Base-by-base conservation (phyloP, 1,140 invertebrate species). In the Brachionus sp. region DNA sequence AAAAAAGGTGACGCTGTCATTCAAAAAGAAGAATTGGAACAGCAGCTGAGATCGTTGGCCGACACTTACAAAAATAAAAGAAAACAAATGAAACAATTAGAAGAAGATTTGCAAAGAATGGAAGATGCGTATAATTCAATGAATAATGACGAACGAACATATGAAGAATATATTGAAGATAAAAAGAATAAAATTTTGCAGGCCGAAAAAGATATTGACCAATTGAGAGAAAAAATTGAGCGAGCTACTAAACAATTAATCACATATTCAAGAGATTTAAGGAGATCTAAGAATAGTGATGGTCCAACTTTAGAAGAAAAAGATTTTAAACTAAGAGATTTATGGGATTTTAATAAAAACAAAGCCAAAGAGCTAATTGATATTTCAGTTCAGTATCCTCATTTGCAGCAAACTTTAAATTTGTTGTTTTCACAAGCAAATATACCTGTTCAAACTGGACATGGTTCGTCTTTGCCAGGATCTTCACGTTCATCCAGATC, bases 21-120 rank as follows among this genome's bases (percentile, higher is more conserved):
- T 19, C 86, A 88, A 85, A 88, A 88, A 80, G 84, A 86, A 73
- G 86, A 88, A 77, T 80, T 89, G 37, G 88, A 89, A 84, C 87
- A 89, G 77, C 88, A 89, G 83, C 85, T 88, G 84, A 83, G 88
- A 35, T 87, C 87, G 3, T 88, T 89, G 12, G 87, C 88, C 86
- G 88, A 89, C 83, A 88, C 88, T 73, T 88, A 86, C 84, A 89
- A 88, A 83, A 88, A 88, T 82, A 89, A 89, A 84, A 83, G 88
- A 53, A 84, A 87, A 33, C 88, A 88, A 85, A 87, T 88, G 62
- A 70, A 86, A 29, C 87, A 89, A 77, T 82, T 88, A 1, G 86
- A 88, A 85, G 88, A 89, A 57, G 88, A 88, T 83, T 57, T 88
- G 12, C 86, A 87, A 53, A 57, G 46, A 44, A 66, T 66, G 57